Percentiles rank a stretch among this genome's conserved stretches.
Evolutionary conservation across 1,140 invertebrate genomes (phyloP).

Genomic region (Anthonomus grandis): DNA sequence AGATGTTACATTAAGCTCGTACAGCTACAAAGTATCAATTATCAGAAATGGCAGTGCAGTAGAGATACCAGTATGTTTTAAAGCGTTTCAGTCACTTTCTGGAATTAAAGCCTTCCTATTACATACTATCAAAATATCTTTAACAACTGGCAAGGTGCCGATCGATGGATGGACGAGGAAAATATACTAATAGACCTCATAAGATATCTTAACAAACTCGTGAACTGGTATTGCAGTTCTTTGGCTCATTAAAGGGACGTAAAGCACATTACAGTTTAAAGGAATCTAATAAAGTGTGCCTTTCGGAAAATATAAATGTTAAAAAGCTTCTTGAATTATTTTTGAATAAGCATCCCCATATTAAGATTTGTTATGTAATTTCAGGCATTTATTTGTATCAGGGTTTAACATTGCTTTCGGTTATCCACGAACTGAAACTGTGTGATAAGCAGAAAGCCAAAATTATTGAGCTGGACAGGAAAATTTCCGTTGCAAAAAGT

Average conservation of each 20-base stretch:
- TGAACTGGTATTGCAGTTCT: constrained; percentile 1
- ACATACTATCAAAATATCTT: background rate
- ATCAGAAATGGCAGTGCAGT: background rate
- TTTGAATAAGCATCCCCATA: constrained; percentile 3
- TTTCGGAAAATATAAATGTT: constrained; percentile 3
- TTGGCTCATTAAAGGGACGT: background rate
- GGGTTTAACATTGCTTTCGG: constrained; percentile 1
- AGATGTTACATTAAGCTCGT: background rate
- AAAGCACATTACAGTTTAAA: background rate
- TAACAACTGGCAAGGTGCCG: background rate
- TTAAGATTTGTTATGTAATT: constrained; percentile 3
- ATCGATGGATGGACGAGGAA: too few species aligned
- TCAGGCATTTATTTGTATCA: constrained; percentile 1
- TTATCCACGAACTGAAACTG: constrained; percentile 1
- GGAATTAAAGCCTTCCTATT: background rate
- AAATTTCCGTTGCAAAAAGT: constrained; percentile 1
- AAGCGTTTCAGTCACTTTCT: background rate
- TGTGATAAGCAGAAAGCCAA: background rate
- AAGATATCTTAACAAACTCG: constrained; percentile 2
- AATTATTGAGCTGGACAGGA: constrained; percentile 1
- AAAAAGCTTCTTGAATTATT: constrained; percentile 8
- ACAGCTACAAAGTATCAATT: background rate
- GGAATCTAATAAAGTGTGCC: too few species aligned
- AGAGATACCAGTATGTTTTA: background rate
- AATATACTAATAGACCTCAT: background rate